Base-by-base conservation (phyloP, 2,888 invertebrate genomes). In the Schizaphis graminum region DNA sequence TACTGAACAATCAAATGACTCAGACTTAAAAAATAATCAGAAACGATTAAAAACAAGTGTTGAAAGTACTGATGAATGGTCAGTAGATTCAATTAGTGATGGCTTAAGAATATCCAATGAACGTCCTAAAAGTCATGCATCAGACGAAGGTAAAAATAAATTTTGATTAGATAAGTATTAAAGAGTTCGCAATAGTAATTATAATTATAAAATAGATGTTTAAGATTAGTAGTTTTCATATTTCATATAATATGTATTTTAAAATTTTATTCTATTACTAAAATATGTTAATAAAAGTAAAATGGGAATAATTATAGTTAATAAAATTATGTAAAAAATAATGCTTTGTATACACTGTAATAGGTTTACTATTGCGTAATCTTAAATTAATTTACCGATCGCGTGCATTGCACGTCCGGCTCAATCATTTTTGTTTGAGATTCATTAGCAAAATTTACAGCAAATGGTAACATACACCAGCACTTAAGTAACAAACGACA, bases 31-130 rank as follows among this genome's bases (percentile, higher is more conserved):
- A 16, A 92, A 49, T 44, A 94, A 94, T 77, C 94, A 95, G 26
- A 95, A 94, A 94, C 94, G 94, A 91, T 94, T 94, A 92, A 95
- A 95, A 94, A 95, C 94, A 0, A 95, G 94, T 91, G 67, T 61
- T 53, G 90, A 94, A 47, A 92, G 35, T 89, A 7, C 84, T 53
- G 91, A 89, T 44, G 87, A 88, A 41, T 92, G 92, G 93, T 97
- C 97, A 61, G 95, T 97, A 95, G 97, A 97, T 95, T 97, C 97
- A 1, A 95, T 95, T 26, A 91, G 92, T 77, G 95, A 89, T 95
- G 95, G 90, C 95, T 94, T 92, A 10, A 94, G 90, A 44, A 49
- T 85, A 21, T 61, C 94, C 5, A 92, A 89, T 85, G 96, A 92
- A 95, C 96, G 92, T 95, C 96, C 94, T 95, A 95, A 94, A 95